Conservation (phyloP, 2,888 invertebrate genomes). For the Agrochola lychnidis region DNA sequence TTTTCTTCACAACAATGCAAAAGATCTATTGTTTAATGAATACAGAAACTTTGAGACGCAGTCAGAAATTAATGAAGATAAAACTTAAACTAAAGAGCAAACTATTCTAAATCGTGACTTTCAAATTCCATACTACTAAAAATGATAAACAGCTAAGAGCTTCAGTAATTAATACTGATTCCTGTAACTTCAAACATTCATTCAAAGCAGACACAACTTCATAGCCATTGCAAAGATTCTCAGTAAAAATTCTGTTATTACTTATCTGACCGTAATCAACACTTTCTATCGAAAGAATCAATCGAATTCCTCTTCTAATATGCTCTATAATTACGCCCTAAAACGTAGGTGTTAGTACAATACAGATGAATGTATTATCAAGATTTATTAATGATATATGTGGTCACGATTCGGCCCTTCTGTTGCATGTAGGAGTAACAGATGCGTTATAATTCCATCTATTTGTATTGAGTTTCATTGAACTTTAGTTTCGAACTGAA, state of each 20-base stretch:
- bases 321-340: conserved; percentile 59
- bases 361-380: conserved; percentile 54
- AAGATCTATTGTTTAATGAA: background rate
- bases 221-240: background rate
- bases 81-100: no score
- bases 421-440: conserved; percentile 38
- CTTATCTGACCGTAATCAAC: conserved; percentile 8
- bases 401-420: conserved; percentile 58
- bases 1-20: background rate
- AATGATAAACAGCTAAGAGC: background rate
- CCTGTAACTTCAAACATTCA: background rate
- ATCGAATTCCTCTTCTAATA: conserved; percentile 51
- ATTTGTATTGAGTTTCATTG: conserved; percentile 40
- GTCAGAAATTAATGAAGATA: background rate
- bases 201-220: background rate
- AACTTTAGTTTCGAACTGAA: conserved; percentile 37
- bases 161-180: background rate
- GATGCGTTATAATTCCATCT: conserved; percentile 31
- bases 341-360: conserved; percentile 56
- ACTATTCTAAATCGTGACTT: background rate
- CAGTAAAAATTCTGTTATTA: background rate
- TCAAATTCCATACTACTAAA: background rate
- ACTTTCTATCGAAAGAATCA: conserved; percentile 55
- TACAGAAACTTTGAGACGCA: background rate
- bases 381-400: conserved; percentile 57